Conservation (phyloP, 92 coral and sea anemone species). For the Chrysogorgia sp. region DNA sequence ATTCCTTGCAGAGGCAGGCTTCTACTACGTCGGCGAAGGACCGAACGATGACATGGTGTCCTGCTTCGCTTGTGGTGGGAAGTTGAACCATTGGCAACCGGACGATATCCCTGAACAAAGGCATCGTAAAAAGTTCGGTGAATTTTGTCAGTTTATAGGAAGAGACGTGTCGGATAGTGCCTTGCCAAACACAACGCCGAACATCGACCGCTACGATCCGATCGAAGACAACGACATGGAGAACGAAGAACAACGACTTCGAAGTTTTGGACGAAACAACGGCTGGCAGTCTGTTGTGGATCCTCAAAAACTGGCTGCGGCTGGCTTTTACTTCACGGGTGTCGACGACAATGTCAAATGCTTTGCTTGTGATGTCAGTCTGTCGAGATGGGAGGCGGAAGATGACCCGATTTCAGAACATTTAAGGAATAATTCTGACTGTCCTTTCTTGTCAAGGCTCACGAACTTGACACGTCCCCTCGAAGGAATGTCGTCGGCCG, state of each 20-base stretch:
- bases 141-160: conserved; percentile 65
- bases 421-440: conserved; percentile 50
- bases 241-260: conserved; percentile 70
- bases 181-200: conserved; percentile 2
- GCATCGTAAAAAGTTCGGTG: conserved; percentile 52
- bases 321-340: conserved; percentile 83
- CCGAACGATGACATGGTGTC: conserved; percentile 64
- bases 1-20: conserved; percentile 82
- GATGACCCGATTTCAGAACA: conserved; percentile 86
- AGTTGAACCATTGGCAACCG: conserved; percentile 66
- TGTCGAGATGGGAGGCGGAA: conserved; percentile 67
- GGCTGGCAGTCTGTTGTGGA: conserved; percentile 73
- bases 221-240: conserved; percentile 75
- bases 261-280: conserved; percentile 56
- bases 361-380: conserved; percentile 76
- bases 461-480: too few species aligned
- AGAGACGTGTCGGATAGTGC: conserved; percentile 20
- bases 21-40: conserved; percentile 66
- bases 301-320: conserved; percentile 72
- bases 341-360: conserved; percentile 81
- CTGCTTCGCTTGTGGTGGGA: conserved; percentile 80
- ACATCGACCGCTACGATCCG: conserved; percentile 47
- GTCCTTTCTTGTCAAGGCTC: conserved; percentile 60
- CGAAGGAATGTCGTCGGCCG: too few species aligned
- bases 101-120: conserved; percentile 80